A percentile compares a stretch with the other conserved stretches of the same genome.
phyloP scores from a whole-genome alignment of 1,140 invertebrate genomes.

The Chrysoperla carnea region DNA sequence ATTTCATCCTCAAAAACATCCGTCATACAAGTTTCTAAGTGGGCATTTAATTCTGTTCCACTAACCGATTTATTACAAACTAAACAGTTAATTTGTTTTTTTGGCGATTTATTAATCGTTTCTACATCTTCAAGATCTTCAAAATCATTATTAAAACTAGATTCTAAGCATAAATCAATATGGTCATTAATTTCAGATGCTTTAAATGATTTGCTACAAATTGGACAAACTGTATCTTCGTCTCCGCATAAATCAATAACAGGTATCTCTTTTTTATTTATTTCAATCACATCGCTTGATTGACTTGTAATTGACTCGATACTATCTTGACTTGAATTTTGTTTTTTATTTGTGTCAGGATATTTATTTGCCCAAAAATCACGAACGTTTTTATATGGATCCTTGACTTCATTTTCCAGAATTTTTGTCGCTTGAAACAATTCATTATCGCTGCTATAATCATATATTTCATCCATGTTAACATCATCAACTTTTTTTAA shows the following conservation, averaged over 20 bases:
- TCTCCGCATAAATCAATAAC: conserved; percentile 11
- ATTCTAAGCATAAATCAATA: conserved; percentile 31
- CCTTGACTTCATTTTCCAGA: too few species aligned
- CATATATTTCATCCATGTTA: too few species aligned
- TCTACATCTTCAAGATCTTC: conserved; percentile 10
- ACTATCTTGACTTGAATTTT: too few species aligned
- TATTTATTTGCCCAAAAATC: too few species aligned
- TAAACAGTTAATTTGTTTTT: conserved; percentile 27
- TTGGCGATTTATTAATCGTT: conserved; percentile 5
- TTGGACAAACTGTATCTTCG: conserved; percentile 26
- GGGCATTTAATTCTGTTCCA: conserved; percentile 29
- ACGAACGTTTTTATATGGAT: too few species aligned
- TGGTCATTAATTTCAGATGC: conserved; percentile 28
- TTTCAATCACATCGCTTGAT: conserved; percentile 1
- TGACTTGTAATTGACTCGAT: too few species aligned
- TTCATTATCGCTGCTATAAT: too few species aligned
- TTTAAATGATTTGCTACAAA: conserved; percentile 26
- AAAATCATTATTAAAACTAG: conserved; percentile 21
- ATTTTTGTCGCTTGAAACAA: too few species aligned
- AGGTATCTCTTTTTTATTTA: conserved; percentile 20
- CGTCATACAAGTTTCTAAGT: conserved; percentile 40
- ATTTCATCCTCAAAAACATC: conserved; percentile 20
- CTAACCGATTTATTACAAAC: conserved; percentile 35
- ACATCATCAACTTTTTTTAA: too few species aligned
- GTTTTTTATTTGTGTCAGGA: too few species aligned